phyloP scores from a whole-genome alignment of 2,113 vertebrate genomes.

The Megalops atlanticus region DNA sequence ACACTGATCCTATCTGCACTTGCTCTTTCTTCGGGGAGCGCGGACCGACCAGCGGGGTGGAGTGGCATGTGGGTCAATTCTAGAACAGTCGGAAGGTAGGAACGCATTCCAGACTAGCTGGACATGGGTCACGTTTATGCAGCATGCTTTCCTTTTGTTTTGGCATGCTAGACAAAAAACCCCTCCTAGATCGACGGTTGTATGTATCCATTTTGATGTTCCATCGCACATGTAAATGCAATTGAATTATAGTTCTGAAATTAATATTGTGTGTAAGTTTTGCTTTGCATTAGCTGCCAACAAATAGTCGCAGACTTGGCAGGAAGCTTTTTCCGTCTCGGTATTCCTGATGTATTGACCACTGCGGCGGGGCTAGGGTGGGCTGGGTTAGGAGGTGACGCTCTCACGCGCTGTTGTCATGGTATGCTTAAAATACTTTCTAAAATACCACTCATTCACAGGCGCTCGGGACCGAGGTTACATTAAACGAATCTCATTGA shows the following conservation, averaged over 20 bases:
- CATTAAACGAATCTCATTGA: not conserved
- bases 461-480: not conserved
- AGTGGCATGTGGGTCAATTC: conserved; percentile 78
- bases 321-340: conserved; percentile 16
- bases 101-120: conserved; percentile 41
- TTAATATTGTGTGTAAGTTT: not conserved
- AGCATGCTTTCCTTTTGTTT: not conserved
- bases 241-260: conserved; percentile 2
- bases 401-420: conserved; percentile 7
- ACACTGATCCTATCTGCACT: not conserved
- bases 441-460: conserved; percentile 24
- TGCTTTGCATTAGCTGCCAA: conserved; percentile 9
- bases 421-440: not conserved
- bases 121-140: conserved; percentile 56
- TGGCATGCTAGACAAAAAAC: not conserved
- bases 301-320: not conserved
- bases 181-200: not conserved
- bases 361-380: conserved; percentile 43
- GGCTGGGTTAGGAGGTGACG: conserved; percentile 53
- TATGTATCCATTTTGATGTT: not conserved
- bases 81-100: conserved; percentile 78
- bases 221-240: not conserved
- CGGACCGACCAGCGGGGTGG: conserved; percentile 52
- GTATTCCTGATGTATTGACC: conserved; percentile 20
- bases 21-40: conserved; percentile 45